Conservation (phyloP, 2,888 invertebrate species). For the Watsonalla cultraria region DNA sequence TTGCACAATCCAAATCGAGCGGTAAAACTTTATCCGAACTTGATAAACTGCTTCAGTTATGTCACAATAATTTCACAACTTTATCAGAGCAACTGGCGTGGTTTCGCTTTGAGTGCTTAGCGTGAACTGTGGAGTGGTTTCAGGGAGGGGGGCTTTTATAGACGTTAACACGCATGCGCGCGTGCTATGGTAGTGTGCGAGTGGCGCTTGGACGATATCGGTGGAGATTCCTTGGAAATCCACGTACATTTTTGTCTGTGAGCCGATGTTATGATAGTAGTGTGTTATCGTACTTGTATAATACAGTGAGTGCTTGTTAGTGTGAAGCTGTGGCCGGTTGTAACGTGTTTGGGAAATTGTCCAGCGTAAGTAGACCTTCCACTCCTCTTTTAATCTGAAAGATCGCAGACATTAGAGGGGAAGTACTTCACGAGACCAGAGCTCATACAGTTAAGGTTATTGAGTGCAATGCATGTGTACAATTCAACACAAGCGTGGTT, state of each 20-base stretch:
- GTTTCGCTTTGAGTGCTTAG: conserved; percentile 32
- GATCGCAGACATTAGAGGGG: conserved; percentile 25
- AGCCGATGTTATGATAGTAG: conserved; percentile 29
- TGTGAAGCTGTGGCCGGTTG: conserved; percentile 33
- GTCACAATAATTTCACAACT: conserved; percentile 74
- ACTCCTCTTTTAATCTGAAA: conserved; percentile 22
- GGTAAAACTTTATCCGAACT: conserved; percentile 29
- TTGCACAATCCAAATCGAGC: conserved; percentile 38
- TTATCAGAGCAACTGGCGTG: conserved; percentile 41
- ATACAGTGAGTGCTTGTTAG: conserved; percentile 24
- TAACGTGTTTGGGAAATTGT: conserved; percentile 38
- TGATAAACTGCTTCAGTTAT: conserved; percentile 36
- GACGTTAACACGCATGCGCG: conserved; percentile 33
- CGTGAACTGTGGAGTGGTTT: conserved; percentile 40
- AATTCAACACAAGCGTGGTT: background rate
- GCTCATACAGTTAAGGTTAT: conserved; percentile 20
- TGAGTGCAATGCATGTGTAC: conserved; percentile 13
- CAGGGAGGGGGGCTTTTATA: conserved; percentile 37
- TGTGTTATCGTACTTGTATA: conserved; percentile 22
- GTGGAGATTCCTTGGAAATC: conserved; percentile 60
- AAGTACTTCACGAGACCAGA: conserved; percentile 11
- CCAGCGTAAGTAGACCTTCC: conserved; percentile 25
- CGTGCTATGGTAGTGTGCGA: conserved; percentile 43
- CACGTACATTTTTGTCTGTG: conserved; percentile 33
- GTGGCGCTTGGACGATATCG: conserved; percentile 39